Base-by-base conservation (phyloP, 1,140 invertebrate species). In the Diachasma alloeum region DNA sequence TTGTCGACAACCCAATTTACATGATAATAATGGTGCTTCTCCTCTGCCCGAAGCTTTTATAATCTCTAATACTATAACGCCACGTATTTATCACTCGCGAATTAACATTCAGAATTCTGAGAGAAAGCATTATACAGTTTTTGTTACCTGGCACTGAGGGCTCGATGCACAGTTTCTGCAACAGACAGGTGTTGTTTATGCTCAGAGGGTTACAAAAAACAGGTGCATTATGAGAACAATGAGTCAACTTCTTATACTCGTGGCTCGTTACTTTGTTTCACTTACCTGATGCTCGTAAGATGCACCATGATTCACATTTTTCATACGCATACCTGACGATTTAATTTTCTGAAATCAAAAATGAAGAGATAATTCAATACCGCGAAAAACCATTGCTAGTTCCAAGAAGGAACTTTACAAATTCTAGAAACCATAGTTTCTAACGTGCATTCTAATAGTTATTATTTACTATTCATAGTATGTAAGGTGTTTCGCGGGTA, bases 81-180 rank as follows among this genome's bases (percentile, higher is more conserved):
- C 46, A 46, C 68, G 39, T 69, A 63, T 19, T 81, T 53, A 10
- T 19, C 13, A 36, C 17, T 59, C 72, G 17, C 17, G 17, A 59
- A 59, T 59, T 59, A 59, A 13, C 53, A 59, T 59, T 22, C 17
- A 59, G 8, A 59, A 31, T 59, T 22, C 53, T 2, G 63, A 59
- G 31, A 68, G n/a, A n/a, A 67, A n/a, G 24, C 13, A 22, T 59
- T 6, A 59, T 59, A 22, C 53, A 10, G 53, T 39, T 15, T 72
- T 42, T 31, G 39, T 80, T 77, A 86, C 84, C 80, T 84, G 78
- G 80, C 70, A 79, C 71, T 72, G 81, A 72, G 53, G 76, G 77
- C 73, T 77, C 78, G 66, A 79, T 53, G 71, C 53, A 80, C 46
- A 74, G 80, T 73, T 83, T 86, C 85, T 87, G 85, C 70, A 87